These are phyloP conservation scores for Neoaliturus tenellus DNA, from an alignment of 2,888 invertebrate species.

Conservation along the genomic window DNA sequence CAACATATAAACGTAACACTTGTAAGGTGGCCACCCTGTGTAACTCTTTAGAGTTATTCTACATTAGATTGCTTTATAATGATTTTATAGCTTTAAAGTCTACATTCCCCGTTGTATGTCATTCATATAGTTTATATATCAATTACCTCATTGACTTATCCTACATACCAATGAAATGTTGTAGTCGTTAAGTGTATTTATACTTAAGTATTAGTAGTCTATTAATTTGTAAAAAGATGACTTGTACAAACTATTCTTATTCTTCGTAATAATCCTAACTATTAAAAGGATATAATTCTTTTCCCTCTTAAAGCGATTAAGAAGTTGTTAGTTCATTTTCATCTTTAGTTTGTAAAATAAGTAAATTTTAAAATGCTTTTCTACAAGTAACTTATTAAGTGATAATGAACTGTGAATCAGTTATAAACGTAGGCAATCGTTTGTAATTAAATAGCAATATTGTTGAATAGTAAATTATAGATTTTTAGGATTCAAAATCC, in stretches of 20 bases:
- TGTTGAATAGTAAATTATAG: constrained; percentile 45
- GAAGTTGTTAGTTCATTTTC: neutral
- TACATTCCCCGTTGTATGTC: constrained; percentile 38
- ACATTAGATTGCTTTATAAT: constrained; percentile 31
- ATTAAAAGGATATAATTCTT: constrained; percentile 29
- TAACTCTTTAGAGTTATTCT: constrained; percentile 1
- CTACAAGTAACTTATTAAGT: constrained; percentile 9
- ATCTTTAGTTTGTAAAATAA: constrained; percentile 38
- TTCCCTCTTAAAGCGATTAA: neutral
- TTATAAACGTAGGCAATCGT: constrained; percentile 41
- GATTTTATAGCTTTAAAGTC: constrained; percentile 39
- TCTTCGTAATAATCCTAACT: constrained; percentile 41
- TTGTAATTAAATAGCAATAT: constrained; percentile 44
- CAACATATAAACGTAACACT: neutral
- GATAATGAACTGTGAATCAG: neutral
- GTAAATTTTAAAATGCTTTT: constrained; percentile 45
- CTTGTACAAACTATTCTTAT: constrained; percentile 33
- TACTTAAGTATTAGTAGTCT: constrained; percentile 44
- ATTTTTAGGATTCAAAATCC: constrained; percentile 44
- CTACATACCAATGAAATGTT: constrained; percentile 37
- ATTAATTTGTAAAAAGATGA: constrained; percentile 45
- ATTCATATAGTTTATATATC: constrained; percentile 42
- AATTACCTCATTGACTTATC: constrained; percentile 20
- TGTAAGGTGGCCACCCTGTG: no score
- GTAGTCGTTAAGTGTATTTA: constrained; percentile 48